These are phyloP conservation scores for Lonchura striata DNA, from an alignment of 2,113 vertebrate genomes.

Conservation along the genomic window DNA sequence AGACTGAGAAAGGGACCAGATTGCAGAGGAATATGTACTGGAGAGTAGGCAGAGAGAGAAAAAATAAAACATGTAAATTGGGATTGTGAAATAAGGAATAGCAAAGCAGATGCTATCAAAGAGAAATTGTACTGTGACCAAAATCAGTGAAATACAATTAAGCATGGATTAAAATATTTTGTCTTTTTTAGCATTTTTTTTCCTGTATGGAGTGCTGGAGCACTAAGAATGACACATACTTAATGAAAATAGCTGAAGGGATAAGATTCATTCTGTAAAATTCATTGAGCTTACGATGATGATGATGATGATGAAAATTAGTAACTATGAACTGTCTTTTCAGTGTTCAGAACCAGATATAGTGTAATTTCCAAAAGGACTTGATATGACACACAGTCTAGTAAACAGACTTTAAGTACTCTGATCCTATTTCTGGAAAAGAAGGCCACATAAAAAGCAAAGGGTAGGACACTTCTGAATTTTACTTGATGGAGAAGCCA, in stretches of 20 bases:
- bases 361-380: not conserved
- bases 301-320: not conserved
- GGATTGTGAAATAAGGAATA: constrained; percentile 12
- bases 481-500: not conserved
- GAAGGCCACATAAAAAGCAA: not conserved
- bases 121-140: not conserved
- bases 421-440: not conserved
- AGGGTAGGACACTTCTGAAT: not conserved
- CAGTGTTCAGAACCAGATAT: not conserved
- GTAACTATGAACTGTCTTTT: not conserved
- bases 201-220: not conserved
- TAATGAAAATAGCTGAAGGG: not conserved
- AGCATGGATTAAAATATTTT: not conserved
- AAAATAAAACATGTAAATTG: constrained; percentile 16
- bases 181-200: not conserved
- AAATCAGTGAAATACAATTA: not conserved
- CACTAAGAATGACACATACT: not conserved
- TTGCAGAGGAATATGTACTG: constrained; percentile 13
- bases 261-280: not conserved
- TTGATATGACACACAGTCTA: not conserved
- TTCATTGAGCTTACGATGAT: not conserved
- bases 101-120: constrained; percentile 6
- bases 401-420: not conserved
- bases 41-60: constrained; percentile 34
- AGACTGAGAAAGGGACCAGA: constrained; percentile 9